Evolutionary conservation across 2,888 invertebrate genomes (phyloP).

Genomic region (Diarsia mendica): DNA sequence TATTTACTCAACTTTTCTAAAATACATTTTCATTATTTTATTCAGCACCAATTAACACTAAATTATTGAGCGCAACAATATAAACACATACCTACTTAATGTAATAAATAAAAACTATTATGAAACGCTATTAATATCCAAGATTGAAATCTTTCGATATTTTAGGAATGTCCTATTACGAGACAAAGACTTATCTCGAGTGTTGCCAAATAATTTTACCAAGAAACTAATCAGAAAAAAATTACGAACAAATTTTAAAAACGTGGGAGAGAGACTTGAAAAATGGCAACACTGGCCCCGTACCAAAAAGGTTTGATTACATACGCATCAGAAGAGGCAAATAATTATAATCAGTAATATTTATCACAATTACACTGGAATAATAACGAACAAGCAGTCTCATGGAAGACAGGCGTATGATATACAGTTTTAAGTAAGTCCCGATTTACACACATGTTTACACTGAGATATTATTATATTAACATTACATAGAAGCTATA

Average conservation of each 20-base stretch:
- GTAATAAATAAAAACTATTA: constrained; percentile 53
- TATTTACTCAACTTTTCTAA: constrained; percentile 67
- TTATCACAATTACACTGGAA: constrained; percentile 68
- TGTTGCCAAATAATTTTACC: constrained; percentile 40
- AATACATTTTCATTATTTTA: constrained; percentile 69
- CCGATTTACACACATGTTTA: constrained; percentile 38
- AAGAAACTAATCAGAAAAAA: constrained; percentile 13
- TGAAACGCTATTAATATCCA: constrained; percentile 64
- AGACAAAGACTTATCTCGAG: constrained; percentile 47
- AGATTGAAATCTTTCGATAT: constrained; percentile 61
- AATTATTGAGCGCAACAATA: constrained; percentile 72
- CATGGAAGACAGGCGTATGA: constrained; percentile 63
- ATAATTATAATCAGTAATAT: constrained; percentile 34
- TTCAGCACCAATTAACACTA: constrained; percentile 76
- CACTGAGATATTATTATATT: constrained; percentile 26
- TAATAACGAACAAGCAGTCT: constrained; percentile 65
- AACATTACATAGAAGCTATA: constrained; percentile 21
- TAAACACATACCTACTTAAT: constrained; percentile 66
- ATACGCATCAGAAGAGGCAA: constrained; percentile 27
- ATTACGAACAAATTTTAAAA: constrained; percentile 11
- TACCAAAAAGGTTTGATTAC: constrained; percentile 42
- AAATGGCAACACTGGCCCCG: constrained; percentile 54
- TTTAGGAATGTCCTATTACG: constrained; percentile 67
- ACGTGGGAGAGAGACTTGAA: constrained; percentile 9
- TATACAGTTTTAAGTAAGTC: constrained; percentile 42